Evolutionary conservation across 2,888 invertebrate genomes (phyloP).

Genomic region (Ctena decussata): DNA sequence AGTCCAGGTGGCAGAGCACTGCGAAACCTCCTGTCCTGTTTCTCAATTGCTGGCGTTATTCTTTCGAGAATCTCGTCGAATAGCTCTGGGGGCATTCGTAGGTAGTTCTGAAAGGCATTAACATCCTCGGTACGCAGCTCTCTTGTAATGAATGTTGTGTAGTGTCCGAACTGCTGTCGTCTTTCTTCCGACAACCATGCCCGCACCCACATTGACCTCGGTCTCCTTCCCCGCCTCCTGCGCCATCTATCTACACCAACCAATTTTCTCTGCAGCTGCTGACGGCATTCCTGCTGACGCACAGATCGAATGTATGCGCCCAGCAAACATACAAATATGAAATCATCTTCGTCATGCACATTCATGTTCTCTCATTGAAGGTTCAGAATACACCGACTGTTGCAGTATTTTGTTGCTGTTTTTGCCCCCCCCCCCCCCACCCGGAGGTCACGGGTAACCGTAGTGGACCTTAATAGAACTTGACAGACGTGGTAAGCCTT

Average conservation of each 20-base stretch:
- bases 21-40: slow-evolving; percentile 2
- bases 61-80: slow-evolving; percentile 14
- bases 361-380: neutral
- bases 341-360: slow-evolving; percentile 9
- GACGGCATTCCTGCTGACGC: neutral
- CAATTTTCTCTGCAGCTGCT: neutral
- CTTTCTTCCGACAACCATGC: neutral
- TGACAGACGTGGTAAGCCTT: neutral
- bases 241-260: neutral
- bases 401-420: neutral
- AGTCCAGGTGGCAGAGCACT: neutral
- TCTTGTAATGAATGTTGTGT: neutral
- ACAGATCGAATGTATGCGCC: slow-evolving; percentile 6
- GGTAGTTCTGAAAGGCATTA: slow-evolving; percentile 24
- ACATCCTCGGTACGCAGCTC: neutral
- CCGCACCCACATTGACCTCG: neutral
- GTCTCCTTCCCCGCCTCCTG: neutral
- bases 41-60: slow-evolving; percentile 1
- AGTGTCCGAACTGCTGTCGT: neutral
- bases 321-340: slow-evolving; percentile 15
- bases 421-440: neutral
- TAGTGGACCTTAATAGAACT: neutral
- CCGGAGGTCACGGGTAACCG: neutral
- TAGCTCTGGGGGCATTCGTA: neutral
- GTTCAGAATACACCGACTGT: neutral